Evolutionary conservation across 2,113 vertebrate species (phyloP).

Genomic region (Notothenia rossii): DNA sequence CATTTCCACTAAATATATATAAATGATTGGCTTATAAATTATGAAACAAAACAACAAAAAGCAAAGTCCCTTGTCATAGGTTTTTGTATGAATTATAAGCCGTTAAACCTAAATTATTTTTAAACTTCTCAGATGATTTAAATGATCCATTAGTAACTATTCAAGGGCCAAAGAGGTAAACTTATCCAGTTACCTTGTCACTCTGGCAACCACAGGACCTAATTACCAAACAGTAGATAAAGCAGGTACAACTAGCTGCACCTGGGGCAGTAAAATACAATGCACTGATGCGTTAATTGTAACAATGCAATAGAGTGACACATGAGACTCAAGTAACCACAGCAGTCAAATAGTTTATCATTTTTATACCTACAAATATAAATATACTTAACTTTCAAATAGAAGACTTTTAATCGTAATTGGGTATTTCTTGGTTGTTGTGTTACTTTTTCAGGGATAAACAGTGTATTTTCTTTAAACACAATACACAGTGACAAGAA

Average conservation of each 20-base stretch:
- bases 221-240: neutral
- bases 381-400: too few species aligned
- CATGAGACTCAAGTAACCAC: too few species aligned
- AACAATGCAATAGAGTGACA: neutral
- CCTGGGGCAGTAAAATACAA: neutral
- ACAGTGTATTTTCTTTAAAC: neutral
- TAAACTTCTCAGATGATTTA: neutral
- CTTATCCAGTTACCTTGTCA: neutral
- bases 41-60: neutral
- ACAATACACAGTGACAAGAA: neutral
- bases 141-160: neutral
- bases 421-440: neutral
- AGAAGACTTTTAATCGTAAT: neutral
- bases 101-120: too few species aligned
- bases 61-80: neutral
- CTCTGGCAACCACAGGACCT: neutral
- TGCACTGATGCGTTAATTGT: slow-evolving; percentile 1
- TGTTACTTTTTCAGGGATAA: too few species aligned
- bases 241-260: neutral
- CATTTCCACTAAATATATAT: too few species aligned
- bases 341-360: neutral
- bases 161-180: neutral
- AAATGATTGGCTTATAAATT: neutral
- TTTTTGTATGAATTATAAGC: neutral
- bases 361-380: neutral